Conservation (phyloP, 2,888 invertebrate species). For the Alloplasta piceator region DNA sequence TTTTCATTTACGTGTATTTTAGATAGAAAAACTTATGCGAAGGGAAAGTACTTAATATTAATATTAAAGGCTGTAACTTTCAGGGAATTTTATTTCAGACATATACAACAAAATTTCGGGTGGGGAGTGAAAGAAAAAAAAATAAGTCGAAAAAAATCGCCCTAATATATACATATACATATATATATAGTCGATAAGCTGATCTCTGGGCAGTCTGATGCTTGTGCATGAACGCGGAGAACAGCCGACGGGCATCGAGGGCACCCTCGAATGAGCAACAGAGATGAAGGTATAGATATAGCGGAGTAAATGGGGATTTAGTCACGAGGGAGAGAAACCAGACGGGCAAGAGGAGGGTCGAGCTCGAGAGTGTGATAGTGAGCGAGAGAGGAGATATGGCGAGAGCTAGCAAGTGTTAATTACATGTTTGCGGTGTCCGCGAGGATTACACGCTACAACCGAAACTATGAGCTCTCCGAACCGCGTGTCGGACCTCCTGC, state of each 20-base stretch:
- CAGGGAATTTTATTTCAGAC: too few species aligned
- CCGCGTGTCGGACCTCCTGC: conserved; percentile 42
- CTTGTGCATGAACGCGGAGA: conserved; percentile 32
- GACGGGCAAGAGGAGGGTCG: conserved; percentile 40
- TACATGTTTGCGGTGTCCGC: conserved; percentile 83
- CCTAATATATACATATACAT: conserved; percentile 7
- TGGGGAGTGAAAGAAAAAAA: too few species aligned
- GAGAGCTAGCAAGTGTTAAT: conserved; percentile 82
- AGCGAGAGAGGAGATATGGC: conserved; percentile 48
- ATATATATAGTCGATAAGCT: conserved; percentile 30
- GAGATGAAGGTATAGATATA: not conserved
- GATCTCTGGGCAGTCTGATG: conserved; percentile 31
- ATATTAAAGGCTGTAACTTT: too few species aligned
- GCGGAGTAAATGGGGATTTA: not conserved
- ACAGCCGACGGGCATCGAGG: conserved; percentile 29
- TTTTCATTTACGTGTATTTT: too few species aligned
- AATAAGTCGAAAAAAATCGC: too few species aligned
- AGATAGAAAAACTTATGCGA: too few species aligned
- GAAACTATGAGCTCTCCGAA: conserved; percentile 79
- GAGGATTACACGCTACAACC: conserved; percentile 82
- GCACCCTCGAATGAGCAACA: conserved; percentile 40
- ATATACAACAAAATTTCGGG: too few species aligned
- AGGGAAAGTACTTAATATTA: too few species aligned
- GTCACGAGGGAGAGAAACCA: conserved; percentile 30
- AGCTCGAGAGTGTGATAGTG: conserved; percentile 38